Evolutionary conservation across 2,888 invertebrate species (phyloP).

Genomic region (Lissonota sp.): DNA sequence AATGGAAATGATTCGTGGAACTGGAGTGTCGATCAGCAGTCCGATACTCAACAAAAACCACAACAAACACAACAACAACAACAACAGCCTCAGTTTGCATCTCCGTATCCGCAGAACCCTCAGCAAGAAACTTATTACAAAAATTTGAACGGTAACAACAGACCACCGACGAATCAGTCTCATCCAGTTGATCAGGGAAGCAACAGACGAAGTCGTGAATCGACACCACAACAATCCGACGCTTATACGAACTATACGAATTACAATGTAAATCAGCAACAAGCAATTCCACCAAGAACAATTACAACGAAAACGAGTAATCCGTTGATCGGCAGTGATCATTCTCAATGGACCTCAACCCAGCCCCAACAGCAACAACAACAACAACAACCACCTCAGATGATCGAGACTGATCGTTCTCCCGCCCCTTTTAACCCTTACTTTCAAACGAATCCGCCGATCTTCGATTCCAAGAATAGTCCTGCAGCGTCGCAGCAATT

Average conservation of each 20-base stretch:
- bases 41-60: conserved; percentile 71
- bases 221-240: conserved; percentile 74
- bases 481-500: conserved; percentile 34
- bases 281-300: conserved; percentile 56
- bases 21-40: conserved; percentile 80
- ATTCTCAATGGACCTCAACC: conserved; percentile 55
- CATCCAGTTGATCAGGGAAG: conserved; percentile 67
- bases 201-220: conserved; percentile 68
- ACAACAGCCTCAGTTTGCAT: conserved; percentile 64
- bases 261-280: conserved; percentile 71
- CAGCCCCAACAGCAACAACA: conserved; percentile 53
- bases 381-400: conserved; percentile 13
- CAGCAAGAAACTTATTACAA: conserved; percentile 78
- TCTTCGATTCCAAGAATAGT: conserved; percentile 38
- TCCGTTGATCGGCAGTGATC: conserved; percentile 27
- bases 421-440: conserved; percentile 58
- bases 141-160: conserved; percentile 79
- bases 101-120: conserved; percentile 71
- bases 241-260: conserved; percentile 73
- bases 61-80: conserved; percentile 58
- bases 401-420: conserved; percentile 53
- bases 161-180: conserved; percentile 68
- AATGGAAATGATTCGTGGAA: conserved; percentile 82
- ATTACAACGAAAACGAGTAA: conserved; percentile 48
- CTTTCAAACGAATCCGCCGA: conserved; percentile 47